Evolutionary conservation across 2,797 vertebrate species (phyloP).

Genomic region (Glyptemys insculpta): DNA sequence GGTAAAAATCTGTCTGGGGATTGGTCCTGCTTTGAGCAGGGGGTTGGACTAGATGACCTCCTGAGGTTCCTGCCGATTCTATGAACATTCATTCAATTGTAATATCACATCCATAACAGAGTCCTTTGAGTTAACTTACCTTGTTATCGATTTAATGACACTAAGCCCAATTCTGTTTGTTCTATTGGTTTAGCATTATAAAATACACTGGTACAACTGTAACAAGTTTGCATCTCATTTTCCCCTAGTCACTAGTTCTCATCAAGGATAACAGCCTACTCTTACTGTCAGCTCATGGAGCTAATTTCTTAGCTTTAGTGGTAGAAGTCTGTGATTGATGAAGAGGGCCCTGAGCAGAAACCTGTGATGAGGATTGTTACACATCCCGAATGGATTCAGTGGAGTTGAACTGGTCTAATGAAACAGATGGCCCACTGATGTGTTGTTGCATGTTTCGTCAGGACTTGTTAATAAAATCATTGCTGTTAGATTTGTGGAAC

Average conservation of each 20-base stretch:
- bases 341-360: not conserved
- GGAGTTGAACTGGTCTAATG: not conserved
- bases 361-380: not conserved
- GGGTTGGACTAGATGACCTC: no score
- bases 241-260: not conserved
- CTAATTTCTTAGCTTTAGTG: not conserved
- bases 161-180: not conserved
- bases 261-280: not conserved
- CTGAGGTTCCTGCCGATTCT: no score
- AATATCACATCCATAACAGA: slow-evolving; percentile 14
- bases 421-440: not conserved
- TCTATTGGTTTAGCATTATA: not conserved
- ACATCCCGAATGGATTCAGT: not conserved
- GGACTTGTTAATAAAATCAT: not conserved
- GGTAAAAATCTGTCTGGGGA: no score
- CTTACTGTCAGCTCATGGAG: not conserved
- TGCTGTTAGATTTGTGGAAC: slow-evolving; percentile 6
- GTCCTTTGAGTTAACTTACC: not conserved
- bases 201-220: not conserved
- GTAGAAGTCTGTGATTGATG: not conserved
- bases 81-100: slow-evolving; percentile 38
- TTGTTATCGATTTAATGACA: slow-evolving; percentile 22
- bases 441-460: not conserved
- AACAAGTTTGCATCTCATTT: not conserved
- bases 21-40: no score